Evolutionary conservation across 1,140 invertebrate species (phyloP).

Genomic region (Bombus difficillimus): DNA sequence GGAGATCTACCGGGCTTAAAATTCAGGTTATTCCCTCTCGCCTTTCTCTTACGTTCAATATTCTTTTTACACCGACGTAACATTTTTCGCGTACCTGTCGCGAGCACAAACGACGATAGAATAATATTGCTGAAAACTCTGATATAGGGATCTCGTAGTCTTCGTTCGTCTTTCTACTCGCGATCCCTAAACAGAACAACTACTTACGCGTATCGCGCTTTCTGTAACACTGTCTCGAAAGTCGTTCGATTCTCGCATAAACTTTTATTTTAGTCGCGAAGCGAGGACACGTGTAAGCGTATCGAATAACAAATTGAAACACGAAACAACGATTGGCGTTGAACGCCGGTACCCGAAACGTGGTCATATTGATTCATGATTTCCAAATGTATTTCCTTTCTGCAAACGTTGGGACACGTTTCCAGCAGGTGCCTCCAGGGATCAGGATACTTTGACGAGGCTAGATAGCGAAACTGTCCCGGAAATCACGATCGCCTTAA

Average conservation of each 20-base stretch:
- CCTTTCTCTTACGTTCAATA: background rate
- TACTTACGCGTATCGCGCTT: background rate
- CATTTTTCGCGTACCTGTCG: no score
- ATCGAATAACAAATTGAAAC: no score
- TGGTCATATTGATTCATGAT: background rate
- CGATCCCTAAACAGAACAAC: background rate
- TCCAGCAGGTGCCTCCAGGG: background rate
- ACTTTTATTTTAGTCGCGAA: no score
- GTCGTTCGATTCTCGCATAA: no score
- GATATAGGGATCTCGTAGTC: background rate
- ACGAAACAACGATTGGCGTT: no score
- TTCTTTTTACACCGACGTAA: background rate
- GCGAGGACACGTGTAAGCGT: no score
- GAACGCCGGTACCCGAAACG: no score
- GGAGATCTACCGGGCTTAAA: background rate
- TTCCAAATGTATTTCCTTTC: constrained; percentile 23
- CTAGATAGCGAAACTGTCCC: constrained; percentile 10
- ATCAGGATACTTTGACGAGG: constrained; percentile 36
- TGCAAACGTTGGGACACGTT: background rate
- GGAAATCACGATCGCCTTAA: constrained; percentile 54
- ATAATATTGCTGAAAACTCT: background rate
- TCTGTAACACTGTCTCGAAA: background rate
- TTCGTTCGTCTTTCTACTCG: background rate
- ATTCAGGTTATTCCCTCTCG: background rate
- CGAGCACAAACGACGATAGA: no score